Base-by-base conservation (phyloP, 2,888 invertebrate species). In the Lasioglossum calceatum region DNA sequence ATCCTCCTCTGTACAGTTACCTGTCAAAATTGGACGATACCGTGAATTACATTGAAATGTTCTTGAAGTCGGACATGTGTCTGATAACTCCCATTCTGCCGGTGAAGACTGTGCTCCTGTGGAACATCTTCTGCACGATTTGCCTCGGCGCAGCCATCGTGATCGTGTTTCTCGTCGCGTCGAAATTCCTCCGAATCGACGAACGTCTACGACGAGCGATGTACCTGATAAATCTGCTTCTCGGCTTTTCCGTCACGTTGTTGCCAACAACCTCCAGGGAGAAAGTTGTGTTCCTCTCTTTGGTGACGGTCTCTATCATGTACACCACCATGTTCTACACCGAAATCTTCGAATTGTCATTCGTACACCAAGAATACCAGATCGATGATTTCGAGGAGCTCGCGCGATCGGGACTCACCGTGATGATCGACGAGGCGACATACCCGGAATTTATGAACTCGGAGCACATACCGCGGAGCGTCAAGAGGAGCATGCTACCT, bases 311-410 rank as follows among this genome's bases (percentile, higher is more conserved):
- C 2, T 75, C 64, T 14, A 0, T 39, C 12, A 42, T 75, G 19
- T 81, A 50, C 54, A 67, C 50, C 5, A 42, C 23, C n/a, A 79
- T 75, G 75, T 81, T 81, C 42, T 81, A 75, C 42, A 27, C 54
- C 19, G 67, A 75, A 27, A 12, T 75, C 8, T 50, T 81, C 14
- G 32, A 81, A 42, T 10, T 81, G 0, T 32, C 50, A 2, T 23
- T 81, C 23, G 23, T 70, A 10, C 39, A 32, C 2, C 50, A 32
- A 8, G 54, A 70, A 19, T 27, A 75, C 19, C 32, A 54, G 1
- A 74, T 81, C 47, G 23, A 74, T 19, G 27, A n/a, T 23, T 50
- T 67, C 44, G 42, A 81, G 10, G 67, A 75, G 1, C 75, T 81
- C 5, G 80, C 39, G 14, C n/a, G 75, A 7, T 64, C 75, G 3